phyloP scores from a whole-genome alignment of 2,888 invertebrate genomes.

The Melolontha melolontha region DNA sequence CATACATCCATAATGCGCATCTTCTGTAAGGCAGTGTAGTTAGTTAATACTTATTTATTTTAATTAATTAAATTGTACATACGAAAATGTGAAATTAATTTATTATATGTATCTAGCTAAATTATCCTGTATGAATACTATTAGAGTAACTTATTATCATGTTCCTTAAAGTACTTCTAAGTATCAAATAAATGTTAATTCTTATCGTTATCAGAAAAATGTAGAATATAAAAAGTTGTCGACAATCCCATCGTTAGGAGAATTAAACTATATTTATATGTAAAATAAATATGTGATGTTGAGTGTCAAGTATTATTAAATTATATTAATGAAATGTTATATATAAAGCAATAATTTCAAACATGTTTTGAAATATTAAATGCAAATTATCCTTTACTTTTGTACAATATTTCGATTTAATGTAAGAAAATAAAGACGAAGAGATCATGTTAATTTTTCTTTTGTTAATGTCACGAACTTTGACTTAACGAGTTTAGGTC shows the following conservation, averaged over 20 bases:
- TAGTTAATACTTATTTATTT: no score
- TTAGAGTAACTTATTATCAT: slow-evolving; percentile 12
- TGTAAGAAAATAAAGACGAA: slow-evolving; percentile 29
- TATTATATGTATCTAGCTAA: no score
- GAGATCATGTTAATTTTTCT: not conserved
- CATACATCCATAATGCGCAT: no score
- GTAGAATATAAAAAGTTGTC: slow-evolving; percentile 28
- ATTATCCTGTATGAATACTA: no score
- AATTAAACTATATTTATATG: slow-evolving; percentile 13
- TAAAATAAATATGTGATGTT: slow-evolving; percentile 34
- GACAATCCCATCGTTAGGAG: slow-evolving; percentile 38
- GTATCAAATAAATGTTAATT: slow-evolving; percentile 21
- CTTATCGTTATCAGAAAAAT: slow-evolving; percentile 16
- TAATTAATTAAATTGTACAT: no score
- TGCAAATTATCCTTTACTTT: slow-evolving; percentile 37
- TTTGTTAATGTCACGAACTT: not conserved
- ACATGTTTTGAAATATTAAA: slow-evolving; percentile 32
- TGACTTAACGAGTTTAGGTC: not conserved
- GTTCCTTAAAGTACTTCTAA: slow-evolving; percentile 16
- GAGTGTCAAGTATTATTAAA: slow-evolving; percentile 30
- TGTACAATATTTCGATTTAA: slow-evolving; percentile 39
- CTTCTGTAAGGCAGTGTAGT: no score
- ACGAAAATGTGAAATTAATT: no score
- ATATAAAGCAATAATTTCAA: slow-evolving; percentile 41
- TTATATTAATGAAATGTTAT: slow-evolving; percentile 24